Conservation (phyloP, 2,797 vertebrate species). For the Takifugu rubripes region DNA sequence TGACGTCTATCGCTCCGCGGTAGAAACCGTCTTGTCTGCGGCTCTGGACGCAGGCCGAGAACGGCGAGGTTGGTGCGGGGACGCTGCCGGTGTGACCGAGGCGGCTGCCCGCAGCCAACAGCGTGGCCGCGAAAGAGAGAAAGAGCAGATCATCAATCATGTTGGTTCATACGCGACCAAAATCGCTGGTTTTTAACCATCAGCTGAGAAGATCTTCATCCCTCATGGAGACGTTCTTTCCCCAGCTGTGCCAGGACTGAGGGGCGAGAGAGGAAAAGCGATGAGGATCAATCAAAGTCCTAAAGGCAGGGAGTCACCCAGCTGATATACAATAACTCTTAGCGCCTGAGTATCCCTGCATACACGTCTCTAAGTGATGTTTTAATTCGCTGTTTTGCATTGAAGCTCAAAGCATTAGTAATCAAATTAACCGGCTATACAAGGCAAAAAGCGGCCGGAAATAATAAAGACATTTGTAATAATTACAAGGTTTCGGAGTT, state of each 20-base stretch:
- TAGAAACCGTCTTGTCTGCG: conserved; percentile 72
- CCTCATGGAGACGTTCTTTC: not conserved
- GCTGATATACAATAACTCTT: not conserved
- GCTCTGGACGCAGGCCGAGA: conserved; percentile 70
- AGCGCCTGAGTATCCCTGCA: no score
- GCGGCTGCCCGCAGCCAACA: conserved; percentile 34
- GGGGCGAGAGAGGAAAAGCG: conserved; percentile 13
- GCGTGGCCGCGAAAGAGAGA: conserved; percentile 32
- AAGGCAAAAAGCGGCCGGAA: no score
- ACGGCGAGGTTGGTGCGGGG: conserved; percentile 63
- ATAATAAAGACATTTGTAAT: no score
- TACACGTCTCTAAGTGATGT: no score
- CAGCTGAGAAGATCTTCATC: conserved; percentile 20
- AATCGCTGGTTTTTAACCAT: not conserved
- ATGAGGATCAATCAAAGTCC: conserved; percentile 58
- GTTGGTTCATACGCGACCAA: conserved; percentile 8
- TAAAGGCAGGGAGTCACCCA: conserved; percentile 21
- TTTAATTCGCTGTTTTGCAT: no score
- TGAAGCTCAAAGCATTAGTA: no score
- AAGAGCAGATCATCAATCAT: conserved; percentile 42
- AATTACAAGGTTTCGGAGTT: no score
- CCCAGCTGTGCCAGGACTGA: conserved; percentile 29
- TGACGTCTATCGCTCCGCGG: conserved; percentile 77
- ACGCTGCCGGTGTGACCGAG: conserved; percentile 41
- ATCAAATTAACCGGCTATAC: no score